Evolutionary conservation across 2,797 vertebrate species (phyloP).

Genomic region (Champsocephalus gunnari): DNA sequence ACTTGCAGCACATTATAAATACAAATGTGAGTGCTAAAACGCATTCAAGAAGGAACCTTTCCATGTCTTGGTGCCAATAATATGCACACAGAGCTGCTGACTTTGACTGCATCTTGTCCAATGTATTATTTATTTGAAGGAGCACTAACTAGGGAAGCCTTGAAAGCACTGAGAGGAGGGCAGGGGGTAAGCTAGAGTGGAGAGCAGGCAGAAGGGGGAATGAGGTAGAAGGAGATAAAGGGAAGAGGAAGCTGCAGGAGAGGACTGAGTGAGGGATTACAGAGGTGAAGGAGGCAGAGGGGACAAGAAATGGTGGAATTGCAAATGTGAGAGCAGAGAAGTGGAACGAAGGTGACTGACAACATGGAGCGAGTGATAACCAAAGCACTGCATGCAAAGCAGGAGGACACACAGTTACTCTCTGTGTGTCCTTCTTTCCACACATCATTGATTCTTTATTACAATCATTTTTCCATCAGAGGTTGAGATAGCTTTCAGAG

Average conservation of each 20-base stretch:
- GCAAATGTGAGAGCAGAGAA: slow-evolving; percentile 62
- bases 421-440: slow-evolving; percentile 7
- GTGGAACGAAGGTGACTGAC: slow-evolving; percentile 60
- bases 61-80: slow-evolving; percentile 53
- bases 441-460: slow-evolving; percentile 7
- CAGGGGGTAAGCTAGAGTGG: slow-evolving; percentile 54
- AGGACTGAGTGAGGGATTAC: slow-evolving; percentile 58
- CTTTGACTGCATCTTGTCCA: slow-evolving; percentile 79
- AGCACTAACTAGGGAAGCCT: slow-evolving; percentile 76
- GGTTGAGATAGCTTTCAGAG: slow-evolving; percentile 21
- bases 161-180: slow-evolving; percentile 73
- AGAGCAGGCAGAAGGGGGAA: slow-evolving; percentile 46
- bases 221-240: slow-evolving; percentile 59
- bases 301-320: slow-evolving; percentile 53
- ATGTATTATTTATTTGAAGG: slow-evolving; percentile 84
- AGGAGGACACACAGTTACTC: slow-evolving; percentile 15
- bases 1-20: slow-evolving; percentile 34
- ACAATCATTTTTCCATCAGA: slow-evolving; percentile 19
- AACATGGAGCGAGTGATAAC: slow-evolving; percentile 52
- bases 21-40: slow-evolving; percentile 35
- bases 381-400: slow-evolving; percentile 50
- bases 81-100: slow-evolving; percentile 71
- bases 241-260: slow-evolving; percentile 43
- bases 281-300: slow-evolving; percentile 61
- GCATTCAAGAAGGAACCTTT: slow-evolving; percentile 36